Base-by-base conservation (phyloP, 2,888 invertebrate species). In the Sipha maydis region DNA sequence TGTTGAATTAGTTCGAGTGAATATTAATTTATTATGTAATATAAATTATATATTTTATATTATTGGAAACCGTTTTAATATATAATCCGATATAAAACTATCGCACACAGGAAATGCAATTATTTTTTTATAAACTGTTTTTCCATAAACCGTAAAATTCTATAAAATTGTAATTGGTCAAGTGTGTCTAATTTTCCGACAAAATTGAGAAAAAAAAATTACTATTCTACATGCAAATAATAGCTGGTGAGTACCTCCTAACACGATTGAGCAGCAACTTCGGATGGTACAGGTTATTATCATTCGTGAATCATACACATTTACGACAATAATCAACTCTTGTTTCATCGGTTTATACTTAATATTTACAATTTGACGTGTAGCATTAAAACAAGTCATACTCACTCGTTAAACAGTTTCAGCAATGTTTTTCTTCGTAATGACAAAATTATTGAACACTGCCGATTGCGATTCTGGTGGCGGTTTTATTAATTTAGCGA, bases 371-470 rank as follows among this genome's bases (percentile, higher is more conserved):
- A 71, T 1, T 31, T 3, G 28, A 2, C 5, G 25, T 19, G 25
- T 69, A 17, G 17, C 41, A 9, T 41, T 41, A 71, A 71, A 71
- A 71, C 31, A n/a, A 75, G 54, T 38, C 0, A 28, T 78, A 78
- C 85, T 77, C 48, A 85, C 85, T 77, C 69, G 85, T 77, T 54
- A 77, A 54, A 85, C 77, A 48, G 85, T 78, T 34, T 54, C 48
- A n/a, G 69, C n/a, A 77, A 77, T 54, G n/a, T 38, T 78, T 85
- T 48, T 38, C 28, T 78, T 31, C n/a, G 31, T 25, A 7, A 78
- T 11, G 34, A 85, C 41, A 31, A 67, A 67, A 67, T 7, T 69
- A 77, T 77, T 67, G 67, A 9, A 78, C 48, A 78, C 48, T 41
- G 85, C 38, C 85, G 69, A 85, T 85, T n/a, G 77, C 41, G 31